A percentile compares a stretch with the other conserved stretches of the same genome.
phyloP scores from a whole-genome alignment of 2,113 vertebrate genomes.

The Chamaea fasciata region DNA sequence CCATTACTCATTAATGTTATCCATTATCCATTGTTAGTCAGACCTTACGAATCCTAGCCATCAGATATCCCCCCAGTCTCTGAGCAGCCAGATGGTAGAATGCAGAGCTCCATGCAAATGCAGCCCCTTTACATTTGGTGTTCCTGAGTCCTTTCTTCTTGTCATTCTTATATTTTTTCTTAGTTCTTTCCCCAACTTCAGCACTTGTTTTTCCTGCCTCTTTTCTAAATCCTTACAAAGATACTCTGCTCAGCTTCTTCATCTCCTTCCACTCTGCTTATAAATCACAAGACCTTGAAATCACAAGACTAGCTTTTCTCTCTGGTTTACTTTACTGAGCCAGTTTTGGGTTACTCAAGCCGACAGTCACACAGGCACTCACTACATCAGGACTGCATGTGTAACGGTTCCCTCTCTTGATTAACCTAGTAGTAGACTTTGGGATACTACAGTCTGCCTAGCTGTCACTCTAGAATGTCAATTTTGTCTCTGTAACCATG shows the following conservation, averaged over 20 bases:
- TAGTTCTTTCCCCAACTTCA: neutral
- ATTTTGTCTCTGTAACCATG: neutral
- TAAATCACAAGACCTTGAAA: neutral
- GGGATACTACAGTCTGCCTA: neutral
- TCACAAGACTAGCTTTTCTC: neutral
- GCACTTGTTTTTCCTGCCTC: neutral
- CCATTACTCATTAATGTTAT: neutral
- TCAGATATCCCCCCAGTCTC: neutral
- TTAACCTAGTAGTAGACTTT: neutral
- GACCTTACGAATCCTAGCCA: neutral
- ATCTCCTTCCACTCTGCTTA: neutral
- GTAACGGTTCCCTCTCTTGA: neutral
- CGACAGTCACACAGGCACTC: neutral
- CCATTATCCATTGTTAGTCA: neutral
- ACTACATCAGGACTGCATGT: neutral
- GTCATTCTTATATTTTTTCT: neutral
- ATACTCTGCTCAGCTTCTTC: neutral
- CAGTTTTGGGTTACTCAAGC: neutral
- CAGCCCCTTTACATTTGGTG: neutral
- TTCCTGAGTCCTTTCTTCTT: neutral
- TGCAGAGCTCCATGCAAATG: neutral
- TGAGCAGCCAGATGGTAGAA: neutral
- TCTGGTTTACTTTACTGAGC: neutral
- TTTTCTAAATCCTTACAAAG: neutral
- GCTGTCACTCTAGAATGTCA: neutral